Evolutionary conservation across 2,797 vertebrate genomes (phyloP), one percentile per base, ranked within the genome.

Genomic region (Allobates femoralis): DNA sequence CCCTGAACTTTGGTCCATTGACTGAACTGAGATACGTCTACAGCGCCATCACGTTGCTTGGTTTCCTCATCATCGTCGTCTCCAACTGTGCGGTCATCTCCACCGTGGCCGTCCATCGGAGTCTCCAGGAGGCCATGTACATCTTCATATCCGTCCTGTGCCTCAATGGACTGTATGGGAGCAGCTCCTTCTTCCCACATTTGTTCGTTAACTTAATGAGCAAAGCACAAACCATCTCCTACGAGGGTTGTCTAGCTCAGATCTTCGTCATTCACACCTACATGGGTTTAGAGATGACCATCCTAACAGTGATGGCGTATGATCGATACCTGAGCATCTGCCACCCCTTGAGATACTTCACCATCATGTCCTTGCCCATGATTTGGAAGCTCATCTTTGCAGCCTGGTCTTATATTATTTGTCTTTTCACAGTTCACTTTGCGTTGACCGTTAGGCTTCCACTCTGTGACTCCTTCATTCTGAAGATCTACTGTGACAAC

Each of bases 401-500:
- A 0, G 74, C 73, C 2, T 77, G 58, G 73, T 6, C n/a, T 0
- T 84, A 26, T 15, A 16, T 16, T 11, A 30, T 77, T 28, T 16
- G 50, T 2, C 10, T 34, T 1, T 30, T 84, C 18, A 5, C 41
- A 21, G 5, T 64, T 19, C 12, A 62, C 16, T n/a, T 53, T 53
- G 23, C 34, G 2, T 37, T 86, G 28, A 81, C 85, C n/a, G 26
- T 86, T 16, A 53, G 50, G 18, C 79, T 86, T 10, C 71, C 84
- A 0, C 15, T 86, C 14, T 82, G 85, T 77, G 64, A n/a, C 46
- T 67, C 62, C 0, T 6, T 10, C 21, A 79, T 85, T 3, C 50
- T 50, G 26, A 85, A 85, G 53, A 79, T 79, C 12, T 82, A 81
- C 8, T 86, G 85, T 75, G 85, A 86, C 30, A 81, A 86, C 56